These are phyloP conservation scores for Chesias legatella DNA, from an alignment of 2,888 invertebrate species.

Conservation along the genomic window DNA sequence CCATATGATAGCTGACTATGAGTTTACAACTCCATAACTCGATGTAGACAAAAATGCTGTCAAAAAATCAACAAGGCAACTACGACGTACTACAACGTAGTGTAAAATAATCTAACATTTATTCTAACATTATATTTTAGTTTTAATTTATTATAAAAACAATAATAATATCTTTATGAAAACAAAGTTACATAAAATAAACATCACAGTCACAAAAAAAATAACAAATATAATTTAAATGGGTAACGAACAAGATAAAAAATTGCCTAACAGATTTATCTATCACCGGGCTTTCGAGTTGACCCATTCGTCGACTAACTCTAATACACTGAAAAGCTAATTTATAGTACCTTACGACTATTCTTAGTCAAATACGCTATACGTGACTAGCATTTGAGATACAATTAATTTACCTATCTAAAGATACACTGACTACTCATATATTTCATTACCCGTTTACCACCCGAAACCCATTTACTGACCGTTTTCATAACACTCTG, in stretches of 20 bases:
- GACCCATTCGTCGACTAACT: conserved; percentile 80
- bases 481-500: conserved; percentile 14
- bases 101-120: conserved; percentile 7
- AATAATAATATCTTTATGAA: too few relatives aligned
- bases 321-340: conserved; percentile 81
- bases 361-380: conserved; percentile 39
- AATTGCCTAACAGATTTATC: conserved; percentile 76
- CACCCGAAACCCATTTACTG: conserved; percentile 53
- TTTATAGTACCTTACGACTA: conserved; percentile 49
- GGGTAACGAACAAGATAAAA: conserved; percentile 18
- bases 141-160: too few relatives aligned
- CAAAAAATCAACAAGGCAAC: conserved; percentile 30
- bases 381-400: conserved; percentile 64
- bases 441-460: conserved; percentile 74
- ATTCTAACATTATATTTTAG: too few relatives aligned
- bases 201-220: neutral
- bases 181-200: too few relatives aligned
- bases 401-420: conserved; percentile 65
- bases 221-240: too few relatives aligned
- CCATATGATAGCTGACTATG: conserved; percentile 81
- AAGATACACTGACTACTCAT: conserved; percentile 57
- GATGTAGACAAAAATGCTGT: conserved; percentile 68
- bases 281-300: conserved; percentile 65
- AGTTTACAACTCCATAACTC: conserved; percentile 64
- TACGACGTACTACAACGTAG: conserved; percentile 22